A percentile compares a stretch with the other conserved stretches of the same genome.
phyloP scores from a whole-genome alignment of 2,888 invertebrate species.

The Mesopsocus fuscifrons region DNA sequence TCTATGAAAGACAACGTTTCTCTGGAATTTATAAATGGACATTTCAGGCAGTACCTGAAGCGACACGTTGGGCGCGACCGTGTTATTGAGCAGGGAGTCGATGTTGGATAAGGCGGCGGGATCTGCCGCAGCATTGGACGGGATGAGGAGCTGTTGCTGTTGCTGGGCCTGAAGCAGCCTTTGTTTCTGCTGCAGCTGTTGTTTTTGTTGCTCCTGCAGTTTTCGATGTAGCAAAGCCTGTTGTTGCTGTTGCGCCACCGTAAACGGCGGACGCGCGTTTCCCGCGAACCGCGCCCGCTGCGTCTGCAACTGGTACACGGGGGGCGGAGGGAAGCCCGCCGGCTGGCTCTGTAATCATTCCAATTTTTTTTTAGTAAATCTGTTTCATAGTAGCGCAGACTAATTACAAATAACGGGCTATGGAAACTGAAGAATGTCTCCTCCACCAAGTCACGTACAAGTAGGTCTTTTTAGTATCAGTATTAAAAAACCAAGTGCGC shows the following conservation, averaged over 20 bases:
- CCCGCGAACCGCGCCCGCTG: slow-evolving; percentile 18
- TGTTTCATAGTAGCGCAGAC: neutral
- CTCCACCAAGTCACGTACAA: no score
- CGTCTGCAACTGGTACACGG: slow-evolving; percentile 26
- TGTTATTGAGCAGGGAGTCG: slow-evolving; percentile 64
- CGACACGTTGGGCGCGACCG: slow-evolving; percentile 78
- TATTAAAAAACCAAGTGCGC: no score
- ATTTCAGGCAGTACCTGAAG: slow-evolving; percentile 47
- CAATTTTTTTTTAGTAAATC: no score
- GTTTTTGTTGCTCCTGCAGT: slow-evolving; percentile 26
- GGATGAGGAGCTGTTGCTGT: slow-evolving; percentile 61
- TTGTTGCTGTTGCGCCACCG: slow-evolving; percentile 22
- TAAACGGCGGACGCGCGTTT: neutral
- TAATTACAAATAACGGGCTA: neutral
- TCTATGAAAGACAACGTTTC: no score
- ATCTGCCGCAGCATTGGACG: slow-evolving; percentile 49
- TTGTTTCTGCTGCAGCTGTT: slow-evolving; percentile 37
- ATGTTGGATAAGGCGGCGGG: slow-evolving; percentile 44
- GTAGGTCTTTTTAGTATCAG: no score
- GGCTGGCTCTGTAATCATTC: slow-evolving; percentile 1
- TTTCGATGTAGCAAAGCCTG: slow-evolving; percentile 29
- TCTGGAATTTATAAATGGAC: no score
- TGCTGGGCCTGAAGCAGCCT: slow-evolving; percentile 60
- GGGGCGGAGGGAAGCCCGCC: slow-evolving; percentile 24
- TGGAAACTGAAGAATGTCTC: no score